Base-by-base conservation (phyloP, 1,140 invertebrate species). In the Pantala flavescens region DNA sequence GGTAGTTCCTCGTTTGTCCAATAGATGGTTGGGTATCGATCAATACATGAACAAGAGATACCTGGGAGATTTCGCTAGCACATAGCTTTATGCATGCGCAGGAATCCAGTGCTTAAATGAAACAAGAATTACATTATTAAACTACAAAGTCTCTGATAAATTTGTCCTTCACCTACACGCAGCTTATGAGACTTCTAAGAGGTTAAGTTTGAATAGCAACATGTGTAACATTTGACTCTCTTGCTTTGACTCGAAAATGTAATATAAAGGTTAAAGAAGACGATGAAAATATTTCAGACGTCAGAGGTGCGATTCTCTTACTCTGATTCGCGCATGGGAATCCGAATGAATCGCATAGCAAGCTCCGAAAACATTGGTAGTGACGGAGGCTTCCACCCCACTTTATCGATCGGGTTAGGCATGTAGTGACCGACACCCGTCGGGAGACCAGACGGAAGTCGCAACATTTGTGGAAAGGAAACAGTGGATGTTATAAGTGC, bases 341-440 rank as follows among this genome's bases (percentile, higher is more conserved):
- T 36, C 28, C 28, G 9, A 9, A 36, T 21, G 49, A 63, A 63
- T 63, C 49, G 49, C 16, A 63, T 19, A 7, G n/a, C 49, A 63
- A 63, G 14, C 49, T 16, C 16, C 5, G 49, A 63, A 63, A 63
- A 63, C 49, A 63, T 63, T 63, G 14, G 16, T 21, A 63, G 49
- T 63, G 49, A 21, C 49, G 49, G n/a, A 63, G 16, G 49, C 49
- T 63, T 63, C 49, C 49, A 63, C 49, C 49, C 49, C 49, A 63
- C 49, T 63, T 63, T 63, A 63, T 63, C 49, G 49, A 63, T 63
- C 49, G 49, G 16, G 14, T 16, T 19, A 63, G 49, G 49, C n/a
- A 63, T 63, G 49, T 63, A 63, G 49, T 63, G 49, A 63, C 49
- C 49, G 49, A 63, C 49, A 63, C 49, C 49, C 49, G 49, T 21